Percentiles rank a stretch among this genome's conserved stretches.
These are phyloP conservation scores for Acheta domesticus DNA, from an alignment of 2,888 invertebrate genomes.

Conservation along the genomic window DNA sequence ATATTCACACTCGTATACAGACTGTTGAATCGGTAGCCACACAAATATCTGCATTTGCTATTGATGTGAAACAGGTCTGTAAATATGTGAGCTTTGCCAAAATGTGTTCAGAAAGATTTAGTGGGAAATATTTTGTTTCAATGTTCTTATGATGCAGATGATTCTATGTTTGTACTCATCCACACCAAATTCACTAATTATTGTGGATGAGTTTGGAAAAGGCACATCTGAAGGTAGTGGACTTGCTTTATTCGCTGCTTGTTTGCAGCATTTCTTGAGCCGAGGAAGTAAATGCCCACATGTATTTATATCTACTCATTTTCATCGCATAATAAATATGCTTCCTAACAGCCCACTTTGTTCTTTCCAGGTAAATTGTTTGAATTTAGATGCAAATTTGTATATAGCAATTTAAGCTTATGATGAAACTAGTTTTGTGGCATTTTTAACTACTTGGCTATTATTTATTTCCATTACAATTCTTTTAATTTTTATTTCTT, in stretches of 20 bases:
- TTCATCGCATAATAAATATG: constrained; percentile 60
- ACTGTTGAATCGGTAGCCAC: constrained; percentile 72
- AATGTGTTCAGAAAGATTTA: constrained; percentile 5
- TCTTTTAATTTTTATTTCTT: constrained; percentile 18
- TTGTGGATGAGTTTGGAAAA: constrained; percentile 88
- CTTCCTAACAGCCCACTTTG: constrained; percentile 55
- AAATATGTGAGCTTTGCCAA: neutral
- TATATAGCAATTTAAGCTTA: neutral
- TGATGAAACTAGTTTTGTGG: neutral
- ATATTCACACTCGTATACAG: constrained; percentile 73
- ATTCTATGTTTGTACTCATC: constrained; percentile 65
- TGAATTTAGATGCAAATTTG: no score
- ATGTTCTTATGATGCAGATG: constrained; percentile 54
- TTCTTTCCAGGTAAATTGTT: constrained; percentile 53
- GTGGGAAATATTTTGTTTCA: neutral
- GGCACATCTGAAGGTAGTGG: constrained; percentile 78
- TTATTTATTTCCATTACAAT: neutral
- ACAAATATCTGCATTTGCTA: constrained; percentile 80
- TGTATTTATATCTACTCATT: constrained; percentile 74
- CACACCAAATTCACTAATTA: constrained; percentile 63
- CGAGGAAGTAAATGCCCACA: constrained; percentile 63
- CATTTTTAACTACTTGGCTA: neutral
- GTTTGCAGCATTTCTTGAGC: constrained; percentile 63
- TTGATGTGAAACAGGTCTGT: constrained; percentile 75
- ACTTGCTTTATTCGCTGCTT: constrained; percentile 65